Conservation (phyloP, 2,888 invertebrate species). For the Portevinia maculata region DNA sequence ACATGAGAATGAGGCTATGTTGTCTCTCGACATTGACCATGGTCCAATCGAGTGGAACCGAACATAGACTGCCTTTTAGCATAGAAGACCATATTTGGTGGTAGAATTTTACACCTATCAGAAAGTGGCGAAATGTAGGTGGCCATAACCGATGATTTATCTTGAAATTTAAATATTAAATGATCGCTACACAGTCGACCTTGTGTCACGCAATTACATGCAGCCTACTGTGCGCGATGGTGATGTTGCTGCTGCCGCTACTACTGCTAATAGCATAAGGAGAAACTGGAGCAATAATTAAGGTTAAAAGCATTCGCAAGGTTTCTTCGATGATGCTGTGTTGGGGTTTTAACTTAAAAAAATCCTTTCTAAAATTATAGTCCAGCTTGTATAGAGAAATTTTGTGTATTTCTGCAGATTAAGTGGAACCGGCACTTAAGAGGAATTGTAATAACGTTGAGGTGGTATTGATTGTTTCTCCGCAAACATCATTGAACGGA, state of each 20-base stretch:
- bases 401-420: constrained; percentile 19
- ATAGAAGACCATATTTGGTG: constrained; percentile 65
- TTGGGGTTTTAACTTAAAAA: constrained; percentile 11
- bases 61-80: constrained; percentile 3
- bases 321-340: constrained; percentile 47
- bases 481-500: not conserved
- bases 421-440: constrained; percentile 20
- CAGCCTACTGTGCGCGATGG: not conserved
- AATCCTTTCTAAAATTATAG: constrained; percentile 71
- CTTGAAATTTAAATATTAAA: constrained; percentile 72
- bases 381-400: not conserved
- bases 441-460: constrained; percentile 12
- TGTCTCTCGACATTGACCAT: constrained; percentile 44
- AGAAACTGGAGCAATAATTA: constrained; percentile 72
- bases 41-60: constrained; percentile 35
- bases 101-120: constrained; percentile 55
- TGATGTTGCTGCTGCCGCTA: constrained; percentile 17
- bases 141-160: constrained; percentile 73
- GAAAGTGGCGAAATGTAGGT: constrained; percentile 59
- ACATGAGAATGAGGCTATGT: constrained; percentile 36
- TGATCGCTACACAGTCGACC: constrained; percentile 70
- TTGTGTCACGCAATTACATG: constrained; percentile 70
- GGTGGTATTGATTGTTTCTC: not conserved
- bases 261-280: constrained; percentile 8
- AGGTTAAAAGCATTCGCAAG: constrained; percentile 72